These are phyloP conservation scores for Epizoanthus scotinus DNA, from an alignment of 92 coral and sea anemone genomes.

Conservation along the genomic window DNA sequence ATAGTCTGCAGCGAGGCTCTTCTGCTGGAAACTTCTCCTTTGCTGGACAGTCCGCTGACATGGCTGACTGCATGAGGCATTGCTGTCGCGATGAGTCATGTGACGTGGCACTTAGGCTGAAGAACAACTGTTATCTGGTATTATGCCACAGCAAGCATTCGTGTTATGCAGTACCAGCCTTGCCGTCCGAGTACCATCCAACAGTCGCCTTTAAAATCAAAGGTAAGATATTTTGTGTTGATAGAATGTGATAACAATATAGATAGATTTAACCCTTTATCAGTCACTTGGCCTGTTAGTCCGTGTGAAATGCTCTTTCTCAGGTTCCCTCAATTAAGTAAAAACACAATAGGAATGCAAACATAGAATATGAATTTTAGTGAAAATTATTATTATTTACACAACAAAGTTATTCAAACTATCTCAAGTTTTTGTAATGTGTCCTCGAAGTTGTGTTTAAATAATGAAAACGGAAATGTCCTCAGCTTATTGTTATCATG, in stretches of 20 bases:
- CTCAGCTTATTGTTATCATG: too few relatives aligned
- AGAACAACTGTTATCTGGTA: constrained; percentile 78
- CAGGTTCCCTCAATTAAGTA: too few relatives aligned
- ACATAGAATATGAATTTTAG: too few relatives aligned
- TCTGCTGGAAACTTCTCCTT: constrained; percentile 78
- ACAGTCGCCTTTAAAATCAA: constrained; percentile 62
- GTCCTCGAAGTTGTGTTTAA: too few relatives aligned
- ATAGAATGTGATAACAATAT: too few relatives aligned
- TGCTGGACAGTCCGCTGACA: constrained; percentile 59
- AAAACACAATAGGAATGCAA: too few relatives aligned
- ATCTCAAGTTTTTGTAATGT: too few relatives aligned
- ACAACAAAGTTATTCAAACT: too few relatives aligned
- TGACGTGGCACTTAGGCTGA: constrained; percentile 86
- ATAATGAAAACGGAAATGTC: too few relatives aligned
- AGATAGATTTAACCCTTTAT: not conserved
- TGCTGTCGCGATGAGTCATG: constrained; percentile 81
- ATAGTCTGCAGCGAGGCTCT: constrained; percentile 77
- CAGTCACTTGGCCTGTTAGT: too few relatives aligned
- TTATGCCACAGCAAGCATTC: constrained; percentile 60
- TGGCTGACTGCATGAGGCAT: constrained; percentile 62
- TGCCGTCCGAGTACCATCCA: constrained; percentile 55
- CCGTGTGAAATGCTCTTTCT: too few relatives aligned
- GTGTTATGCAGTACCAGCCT: constrained; percentile 67
- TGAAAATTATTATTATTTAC: too few relatives aligned
- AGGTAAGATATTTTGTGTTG: constrained; percentile 21